These are phyloP conservation scores for Protosalanx chinensis DNA, from an alignment of 2,797 vertebrate species.

Conservation along the genomic window DNA sequence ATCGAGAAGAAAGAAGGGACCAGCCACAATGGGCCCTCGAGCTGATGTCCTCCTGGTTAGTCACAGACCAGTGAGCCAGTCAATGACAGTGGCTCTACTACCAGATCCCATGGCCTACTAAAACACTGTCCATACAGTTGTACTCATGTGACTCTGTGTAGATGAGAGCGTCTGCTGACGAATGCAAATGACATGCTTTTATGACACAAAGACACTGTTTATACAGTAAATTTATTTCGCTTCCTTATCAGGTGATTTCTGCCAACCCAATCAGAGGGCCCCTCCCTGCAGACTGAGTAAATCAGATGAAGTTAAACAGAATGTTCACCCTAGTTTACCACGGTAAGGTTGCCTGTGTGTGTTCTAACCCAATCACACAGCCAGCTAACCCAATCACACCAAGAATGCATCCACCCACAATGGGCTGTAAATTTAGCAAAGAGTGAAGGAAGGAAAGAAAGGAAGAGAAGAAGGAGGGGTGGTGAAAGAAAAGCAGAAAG, in stretches of 20 bases:
- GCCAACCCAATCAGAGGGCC: neutral
- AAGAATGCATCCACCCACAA: neutral
- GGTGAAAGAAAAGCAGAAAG: neutral
- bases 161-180: neutral
- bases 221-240: neutral
- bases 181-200: neutral
- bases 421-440: neutral
- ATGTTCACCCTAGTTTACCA: neutral
- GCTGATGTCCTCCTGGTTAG: too few species aligned
- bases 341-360: neutral
- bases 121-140: neutral
- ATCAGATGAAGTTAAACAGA: neutral
- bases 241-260: conserved; percentile 3
- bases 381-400: neutral
- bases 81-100: too few species aligned
- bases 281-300: neutral
- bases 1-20: too few species aligned
- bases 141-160: neutral
- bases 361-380: neutral
- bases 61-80: too few species aligned
- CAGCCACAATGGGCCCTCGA: too few species aligned
- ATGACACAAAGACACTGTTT: neutral
- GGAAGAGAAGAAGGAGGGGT: conserved; percentile 22
- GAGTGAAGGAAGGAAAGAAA: neutral
- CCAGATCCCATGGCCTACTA: neutral